These are phyloP conservation scores for Notarius lentiginosus DNA, from an alignment of 2,113 vertebrate genomes.

Conservation along the genomic window DNA sequence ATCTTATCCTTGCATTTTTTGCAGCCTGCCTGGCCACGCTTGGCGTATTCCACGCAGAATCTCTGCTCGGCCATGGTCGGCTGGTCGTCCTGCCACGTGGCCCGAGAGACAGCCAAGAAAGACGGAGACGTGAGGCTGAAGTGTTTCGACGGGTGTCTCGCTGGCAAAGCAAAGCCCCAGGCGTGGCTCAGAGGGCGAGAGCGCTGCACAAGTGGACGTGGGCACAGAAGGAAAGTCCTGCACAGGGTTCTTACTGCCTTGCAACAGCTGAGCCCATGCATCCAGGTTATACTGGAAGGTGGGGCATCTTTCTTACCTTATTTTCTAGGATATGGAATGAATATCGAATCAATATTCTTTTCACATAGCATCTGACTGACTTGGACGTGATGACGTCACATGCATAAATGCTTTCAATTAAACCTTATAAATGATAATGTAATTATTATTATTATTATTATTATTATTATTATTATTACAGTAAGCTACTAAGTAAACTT, in stretches of 20 bases:
- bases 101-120: neutral
- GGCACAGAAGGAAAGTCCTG: conserved; percentile 15
- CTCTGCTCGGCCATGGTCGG: conserved; percentile 88
- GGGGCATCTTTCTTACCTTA: conserved; percentile 16
- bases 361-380: neutral
- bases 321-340: neutral
- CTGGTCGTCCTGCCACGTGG: conserved; percentile 41
- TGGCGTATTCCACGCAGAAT: conserved; percentile 94
- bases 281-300: conserved; percentile 51
- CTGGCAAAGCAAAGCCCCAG: neutral
- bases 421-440: neutral
- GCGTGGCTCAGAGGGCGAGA: neutral
- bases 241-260: conserved; percentile 48
- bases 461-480: neutral
- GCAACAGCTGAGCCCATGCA: conserved; percentile 55
- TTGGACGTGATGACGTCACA: neutral
- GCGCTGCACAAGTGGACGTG: conserved; percentile 5
- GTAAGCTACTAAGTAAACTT: neutral
- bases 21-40: conserved; percentile 91
- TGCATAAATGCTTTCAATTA: neutral
- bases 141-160: neutral
- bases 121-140: conserved; percentile 15
- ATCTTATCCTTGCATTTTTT: conserved; percentile 99
- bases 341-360: neutral
- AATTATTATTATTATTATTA: neutral